Base-by-base conservation (phyloP, 2,888 invertebrate genomes). In the Malthinus seriepunctatus region DNA sequence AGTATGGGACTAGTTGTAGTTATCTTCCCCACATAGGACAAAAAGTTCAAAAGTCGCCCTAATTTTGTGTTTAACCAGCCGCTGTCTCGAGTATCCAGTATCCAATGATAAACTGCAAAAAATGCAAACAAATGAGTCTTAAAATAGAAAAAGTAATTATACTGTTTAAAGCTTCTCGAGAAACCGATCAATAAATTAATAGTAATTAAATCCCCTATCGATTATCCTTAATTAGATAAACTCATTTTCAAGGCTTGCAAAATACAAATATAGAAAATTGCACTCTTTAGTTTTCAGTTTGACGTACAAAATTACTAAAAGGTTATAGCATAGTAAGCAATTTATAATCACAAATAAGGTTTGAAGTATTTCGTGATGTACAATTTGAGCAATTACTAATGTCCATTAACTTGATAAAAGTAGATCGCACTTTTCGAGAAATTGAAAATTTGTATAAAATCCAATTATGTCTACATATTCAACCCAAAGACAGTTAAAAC, bases 221-320 rank as follows among this genome's bases (percentile, higher is more conserved):
- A 39, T 39, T 39, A 23, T 23, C 9, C 39, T 42, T 42, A 15
- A 23, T 23, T 15, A 1, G 39, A 42, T 42, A 42, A 23, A 42
- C 39, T 42, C 39, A 42, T 42, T 42, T 15, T 42, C 39, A 42
- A 42, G 39, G 39, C 15, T 42, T 15, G 39, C 12, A 42, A 42
- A 15, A n/a, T 42, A 42, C 39, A 42, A 42, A 42, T 42, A 42
- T 42, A 42, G 39, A 42, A 42, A 42, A 42, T 42, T 42, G 39
- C 39, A 42, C 14, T 42, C 15, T 15, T 42, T 15, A 39, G 37
- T 37, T 37, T 37, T 37, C 37, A 37, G 39, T 42, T 42, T 15
- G 39, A 42, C 39, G 39, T 42, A 42, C 39, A 42, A 42, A 42
- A 42, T 42, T 42, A 42, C 39, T 39, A 14, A 39, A 39, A 39